phyloP scores from a whole-genome alignment of 2,797 vertebrate species.

The Enoplosus armatus region DNA sequence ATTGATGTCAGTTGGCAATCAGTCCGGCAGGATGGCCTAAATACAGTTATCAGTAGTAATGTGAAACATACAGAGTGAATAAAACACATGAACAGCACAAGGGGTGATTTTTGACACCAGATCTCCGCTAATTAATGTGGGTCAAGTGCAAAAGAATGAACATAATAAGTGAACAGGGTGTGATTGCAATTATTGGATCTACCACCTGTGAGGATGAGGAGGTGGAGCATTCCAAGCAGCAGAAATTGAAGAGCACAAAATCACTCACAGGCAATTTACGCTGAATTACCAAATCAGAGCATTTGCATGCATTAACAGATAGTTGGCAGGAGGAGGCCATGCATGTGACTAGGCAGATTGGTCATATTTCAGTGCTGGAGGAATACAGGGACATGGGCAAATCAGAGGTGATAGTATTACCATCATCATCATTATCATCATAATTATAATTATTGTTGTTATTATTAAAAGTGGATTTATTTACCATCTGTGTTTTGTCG shows the following conservation, averaged over 20 bases:
- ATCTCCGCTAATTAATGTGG: slow-evolving; percentile 23
- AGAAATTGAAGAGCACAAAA: slow-evolving; percentile 51
- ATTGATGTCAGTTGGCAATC: not conserved
- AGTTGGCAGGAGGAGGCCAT: slow-evolving; percentile 55
- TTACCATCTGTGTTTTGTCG: slow-evolving; percentile 90
- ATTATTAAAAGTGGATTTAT: slow-evolving; percentile 84
- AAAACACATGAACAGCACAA: slow-evolving; percentile 29
- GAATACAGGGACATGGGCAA: slow-evolving; percentile 62
- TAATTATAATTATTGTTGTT: slow-evolving; percentile 40
- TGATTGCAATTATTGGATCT: slow-evolving; percentile 36
- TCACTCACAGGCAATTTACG: slow-evolving; percentile 56
- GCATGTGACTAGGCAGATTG: slow-evolving; percentile 50
- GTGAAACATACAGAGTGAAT: slow-evolving; percentile 12
- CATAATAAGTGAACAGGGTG: slow-evolving; percentile 21
- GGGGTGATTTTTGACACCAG: slow-evolving; percentile 33
- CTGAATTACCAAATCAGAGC: slow-evolving; percentile 58
- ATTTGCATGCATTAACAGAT: slow-evolving; percentile 72
- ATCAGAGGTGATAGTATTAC: slow-evolving; percentile 60
- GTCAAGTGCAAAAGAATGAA: slow-evolving; percentile 43
- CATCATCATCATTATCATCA: slow-evolving; percentile 60
- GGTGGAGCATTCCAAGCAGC: slow-evolving; percentile 42
- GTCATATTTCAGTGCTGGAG: slow-evolving; percentile 55
- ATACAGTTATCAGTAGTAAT: not conserved
- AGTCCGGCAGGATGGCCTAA: not conserved
- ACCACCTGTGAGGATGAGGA: slow-evolving; percentile 33